A percentile compares a stretch with the other conserved stretches of the same genome.
These are phyloP conservation scores for Zenarchopterus dispar DNA, from an alignment of 2,797 vertebrate genomes.

Conservation along the genomic window DNA sequence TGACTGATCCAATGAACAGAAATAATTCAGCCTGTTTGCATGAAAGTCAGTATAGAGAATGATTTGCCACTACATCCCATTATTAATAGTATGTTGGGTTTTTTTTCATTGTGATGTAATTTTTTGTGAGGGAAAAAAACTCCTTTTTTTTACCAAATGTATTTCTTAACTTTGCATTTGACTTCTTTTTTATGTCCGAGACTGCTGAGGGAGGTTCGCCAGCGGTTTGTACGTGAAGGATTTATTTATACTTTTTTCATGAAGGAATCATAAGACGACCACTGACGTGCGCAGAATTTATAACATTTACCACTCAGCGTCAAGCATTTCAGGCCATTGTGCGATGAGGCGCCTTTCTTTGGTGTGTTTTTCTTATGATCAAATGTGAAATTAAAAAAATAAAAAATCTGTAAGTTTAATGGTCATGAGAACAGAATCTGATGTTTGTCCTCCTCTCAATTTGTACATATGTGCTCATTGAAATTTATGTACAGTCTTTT, in stretches of 20 bases:
- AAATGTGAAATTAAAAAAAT: constrained; percentile 39
- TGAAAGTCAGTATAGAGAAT: constrained; percentile 52
- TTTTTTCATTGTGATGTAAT: constrained; percentile 63
- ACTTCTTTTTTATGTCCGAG: constrained; percentile 57
- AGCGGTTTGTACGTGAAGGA: constrained; percentile 63
- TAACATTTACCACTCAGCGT: constrained; percentile 76
- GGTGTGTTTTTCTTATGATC: constrained; percentile 75
- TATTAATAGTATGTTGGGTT: constrained; percentile 72
- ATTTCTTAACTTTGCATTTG: constrained; percentile 71
- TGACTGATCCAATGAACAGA: constrained; percentile 31
- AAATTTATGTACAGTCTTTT: constrained; percentile 88
- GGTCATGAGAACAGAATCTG: constrained; percentile 72
- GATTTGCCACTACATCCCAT: constrained; percentile 60
- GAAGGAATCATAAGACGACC: constrained; percentile 73
- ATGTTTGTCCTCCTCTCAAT: constrained; percentile 77
- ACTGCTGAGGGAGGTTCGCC: constrained; percentile 60
- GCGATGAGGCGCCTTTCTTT: constrained; percentile 65
- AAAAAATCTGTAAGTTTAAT: constrained; percentile 65
- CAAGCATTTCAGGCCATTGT: constrained; percentile 77
- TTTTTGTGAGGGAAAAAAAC: constrained; percentile 42
- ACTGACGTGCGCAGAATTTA: constrained; percentile 71
- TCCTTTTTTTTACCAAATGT: constrained; percentile 65
- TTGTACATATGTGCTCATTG: constrained; percentile 86
- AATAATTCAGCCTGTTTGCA: constrained; percentile 50
- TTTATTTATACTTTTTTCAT: constrained; percentile 80